A percentile compares a stretch with the other conserved stretches of the same genome.
Conservation (phyloP, 2,113 vertebrate genomes). For the Glaucidium brasilianum region DNA sequence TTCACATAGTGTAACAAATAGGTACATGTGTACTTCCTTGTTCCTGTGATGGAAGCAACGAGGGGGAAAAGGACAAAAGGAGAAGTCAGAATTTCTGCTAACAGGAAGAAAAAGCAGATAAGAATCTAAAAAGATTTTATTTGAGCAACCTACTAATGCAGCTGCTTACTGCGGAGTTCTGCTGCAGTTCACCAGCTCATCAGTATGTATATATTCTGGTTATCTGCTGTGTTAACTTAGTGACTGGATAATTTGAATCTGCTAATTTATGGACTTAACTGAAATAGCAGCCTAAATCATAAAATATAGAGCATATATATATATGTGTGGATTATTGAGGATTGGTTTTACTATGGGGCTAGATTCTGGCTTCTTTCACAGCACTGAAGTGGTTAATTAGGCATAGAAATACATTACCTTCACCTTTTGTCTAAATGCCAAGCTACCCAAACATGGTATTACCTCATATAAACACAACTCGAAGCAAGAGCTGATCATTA, state of each 20-base stretch:
- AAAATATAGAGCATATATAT: neutral
- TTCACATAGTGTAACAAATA: neutral
- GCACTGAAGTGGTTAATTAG: neutral
- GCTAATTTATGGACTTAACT: neutral
- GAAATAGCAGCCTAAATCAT: neutral
- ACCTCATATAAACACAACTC: neutral
- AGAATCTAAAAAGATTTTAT: neutral
- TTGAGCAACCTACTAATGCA: neutral
- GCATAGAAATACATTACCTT: neutral
- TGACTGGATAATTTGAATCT: neutral
- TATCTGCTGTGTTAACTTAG: neutral
- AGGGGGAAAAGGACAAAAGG: neutral
- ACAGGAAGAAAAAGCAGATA: neutral
- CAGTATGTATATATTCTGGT: neutral
- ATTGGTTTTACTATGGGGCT: neutral
- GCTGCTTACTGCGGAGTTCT: neutral
- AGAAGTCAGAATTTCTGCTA: neutral
- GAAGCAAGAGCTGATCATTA: neutral
- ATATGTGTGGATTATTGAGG: neutral
- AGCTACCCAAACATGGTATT: fast-evolving
- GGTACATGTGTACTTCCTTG: neutral
- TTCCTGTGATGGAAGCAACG: neutral
- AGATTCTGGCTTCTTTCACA: neutral
- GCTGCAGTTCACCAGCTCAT: neutral
- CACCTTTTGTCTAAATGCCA: neutral